Evolutionary conservation across 2,888 invertebrate species (phyloP).

Genomic region (Panopea generosa): DNA sequence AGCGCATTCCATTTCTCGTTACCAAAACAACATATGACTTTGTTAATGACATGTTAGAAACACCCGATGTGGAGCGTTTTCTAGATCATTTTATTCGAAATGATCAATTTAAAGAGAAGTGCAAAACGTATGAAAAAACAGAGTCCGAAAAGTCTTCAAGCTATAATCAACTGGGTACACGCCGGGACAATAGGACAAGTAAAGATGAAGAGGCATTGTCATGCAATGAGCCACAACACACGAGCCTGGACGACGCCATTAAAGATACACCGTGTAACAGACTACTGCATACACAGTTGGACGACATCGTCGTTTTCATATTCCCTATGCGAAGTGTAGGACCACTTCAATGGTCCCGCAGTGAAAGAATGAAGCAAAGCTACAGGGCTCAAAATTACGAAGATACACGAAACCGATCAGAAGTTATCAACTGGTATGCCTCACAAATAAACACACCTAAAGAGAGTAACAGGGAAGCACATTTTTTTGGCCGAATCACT

Average conservation of each 20-base stretch:
- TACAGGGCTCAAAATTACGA: not conserved
- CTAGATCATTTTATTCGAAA: too few relatives aligned
- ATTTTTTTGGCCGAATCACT: not conserved
- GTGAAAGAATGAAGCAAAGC: not conserved
- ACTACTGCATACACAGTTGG: conserved; percentile 2
- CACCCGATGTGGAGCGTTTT: too few relatives aligned
- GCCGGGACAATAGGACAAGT: too few relatives aligned
- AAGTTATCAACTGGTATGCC: conserved; percentile 2
- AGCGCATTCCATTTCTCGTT: too few relatives aligned
- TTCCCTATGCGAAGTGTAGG: conserved; percentile 21
- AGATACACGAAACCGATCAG: not conserved
- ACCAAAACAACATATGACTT: too few relatives aligned
- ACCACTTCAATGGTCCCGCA: conserved; percentile 16
- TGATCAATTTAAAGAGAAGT: too few relatives aligned
- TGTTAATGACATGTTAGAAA: too few relatives aligned
- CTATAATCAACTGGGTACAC: too few relatives aligned
- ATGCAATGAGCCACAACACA: too few relatives aligned
- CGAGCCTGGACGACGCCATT: not conserved
- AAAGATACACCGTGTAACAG: not conserved
- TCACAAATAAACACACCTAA: not conserved
- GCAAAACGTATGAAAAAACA: too few relatives aligned
- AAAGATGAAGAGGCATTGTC: too few relatives aligned
- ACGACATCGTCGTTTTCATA: conserved; percentile 3
- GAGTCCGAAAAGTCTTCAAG: too few relatives aligned
- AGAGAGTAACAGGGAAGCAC: not conserved